A percentile compares a stretch with the other conserved stretches of the same genome.
These are phyloP conservation scores for Alligator sinensis DNA, from an alignment of 2,113 vertebrate genomes.

Conservation along the genomic window DNA sequence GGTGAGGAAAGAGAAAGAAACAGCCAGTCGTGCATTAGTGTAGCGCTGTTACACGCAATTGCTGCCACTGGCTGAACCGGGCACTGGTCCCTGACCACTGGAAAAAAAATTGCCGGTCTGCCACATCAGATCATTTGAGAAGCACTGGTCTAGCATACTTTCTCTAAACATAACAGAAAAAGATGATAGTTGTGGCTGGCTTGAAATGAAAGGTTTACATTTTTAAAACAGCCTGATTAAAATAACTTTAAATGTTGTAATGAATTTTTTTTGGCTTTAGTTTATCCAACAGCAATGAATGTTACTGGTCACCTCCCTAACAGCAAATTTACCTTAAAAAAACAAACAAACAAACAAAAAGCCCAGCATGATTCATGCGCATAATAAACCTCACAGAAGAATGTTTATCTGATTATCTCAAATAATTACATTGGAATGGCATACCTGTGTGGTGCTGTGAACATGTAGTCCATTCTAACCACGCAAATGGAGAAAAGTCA, in stretches of 20 bases:
- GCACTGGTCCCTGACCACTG: too few species aligned
- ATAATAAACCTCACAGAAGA: not conserved
- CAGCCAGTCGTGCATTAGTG: too few species aligned
- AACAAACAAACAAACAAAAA: conserved; percentile 6
- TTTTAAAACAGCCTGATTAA: not conserved
- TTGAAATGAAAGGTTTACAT: not conserved
- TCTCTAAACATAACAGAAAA: not conserved
- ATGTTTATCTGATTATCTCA: not conserved
- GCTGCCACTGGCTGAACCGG: too few species aligned
- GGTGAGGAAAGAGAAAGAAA: too few species aligned
- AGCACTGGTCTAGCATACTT: not conserved
- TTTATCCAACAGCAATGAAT: not conserved
- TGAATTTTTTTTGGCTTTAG: not conserved
- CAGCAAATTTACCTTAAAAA: not conserved
- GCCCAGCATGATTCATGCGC: not conserved
- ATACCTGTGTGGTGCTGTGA: not conserved
- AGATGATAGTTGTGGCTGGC: not conserved
- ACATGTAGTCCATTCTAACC: not conserved
- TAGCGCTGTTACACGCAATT: too few species aligned
- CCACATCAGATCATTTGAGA: too few species aligned
- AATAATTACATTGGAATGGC: not conserved
- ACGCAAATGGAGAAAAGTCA: not conserved
- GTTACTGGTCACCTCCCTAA: not conserved
- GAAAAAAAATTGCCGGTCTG: too few species aligned
- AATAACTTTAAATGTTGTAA: too few species aligned